Percentiles rank a stretch among this genome's conserved stretches.
Conservation (phyloP, 2,113 vertebrate species). For the Ciconia stormi region DNA sequence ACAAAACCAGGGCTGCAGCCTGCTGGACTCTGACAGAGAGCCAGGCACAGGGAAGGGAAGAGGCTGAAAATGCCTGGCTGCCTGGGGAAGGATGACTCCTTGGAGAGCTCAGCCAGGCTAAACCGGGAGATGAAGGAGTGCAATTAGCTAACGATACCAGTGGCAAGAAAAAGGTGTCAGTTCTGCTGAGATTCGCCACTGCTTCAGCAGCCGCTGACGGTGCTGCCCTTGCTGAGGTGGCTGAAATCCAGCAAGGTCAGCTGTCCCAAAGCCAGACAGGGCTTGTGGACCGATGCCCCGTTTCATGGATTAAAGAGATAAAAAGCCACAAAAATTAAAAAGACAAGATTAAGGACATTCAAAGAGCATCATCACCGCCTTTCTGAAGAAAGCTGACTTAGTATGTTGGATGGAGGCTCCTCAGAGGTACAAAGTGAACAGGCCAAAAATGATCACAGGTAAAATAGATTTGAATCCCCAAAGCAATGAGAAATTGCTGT, state of each 20-base stretch:
- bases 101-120: not conserved
- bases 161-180: not conserved
- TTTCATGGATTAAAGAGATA: not conserved
- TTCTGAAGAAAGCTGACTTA: not conserved
- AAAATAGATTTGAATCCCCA: not conserved
- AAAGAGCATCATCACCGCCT: too few relatives aligned
- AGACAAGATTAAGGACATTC: not conserved
- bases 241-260: not conserved
- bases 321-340: rapidly evolving
- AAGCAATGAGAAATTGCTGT: not conserved
- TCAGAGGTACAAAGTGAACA: not conserved
- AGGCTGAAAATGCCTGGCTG: not conserved
- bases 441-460: rapidly evolving
- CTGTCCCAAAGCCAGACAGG: not conserved
- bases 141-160: too few relatives aligned
- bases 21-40: rapidly evolving
- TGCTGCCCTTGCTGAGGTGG: too few relatives aligned
- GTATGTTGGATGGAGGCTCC: not conserved
- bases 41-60: rapidly evolving
- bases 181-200: not conserved
- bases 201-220: rapidly evolving
- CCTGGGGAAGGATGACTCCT: not conserved
- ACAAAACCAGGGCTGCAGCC: rapidly evolving
- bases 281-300: not conserved
- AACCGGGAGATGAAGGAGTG: rapidly evolving